Percentiles rank a stretch among this genome's conserved stretches.
These are phyloP conservation scores for Acipenser ruthenus DNA, from an alignment of 2,797 vertebrate species.

Conservation along the genomic window DNA sequence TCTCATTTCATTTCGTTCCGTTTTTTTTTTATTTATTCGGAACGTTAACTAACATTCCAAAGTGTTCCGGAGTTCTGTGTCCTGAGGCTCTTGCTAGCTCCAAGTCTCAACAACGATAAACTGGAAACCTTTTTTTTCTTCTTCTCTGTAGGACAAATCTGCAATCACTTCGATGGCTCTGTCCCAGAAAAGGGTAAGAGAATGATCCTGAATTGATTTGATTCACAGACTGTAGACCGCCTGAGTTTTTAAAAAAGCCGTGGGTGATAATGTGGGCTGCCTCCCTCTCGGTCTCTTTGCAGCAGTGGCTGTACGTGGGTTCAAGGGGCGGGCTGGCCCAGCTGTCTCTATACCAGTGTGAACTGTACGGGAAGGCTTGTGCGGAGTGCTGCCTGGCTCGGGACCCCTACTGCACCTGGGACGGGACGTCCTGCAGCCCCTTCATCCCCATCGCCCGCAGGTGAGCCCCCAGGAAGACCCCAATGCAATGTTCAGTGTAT, in stretches of 20 bases:
- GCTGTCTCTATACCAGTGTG: constrained; percentile 73
- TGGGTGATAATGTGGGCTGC: not conserved
- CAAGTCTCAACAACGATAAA: not conserved
- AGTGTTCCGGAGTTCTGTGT: too few species aligned
- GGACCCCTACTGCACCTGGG: constrained; percentile 84
- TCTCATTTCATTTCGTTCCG: too few species aligned
- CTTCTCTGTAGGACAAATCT: constrained; percentile 55
- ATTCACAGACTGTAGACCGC: constrained; percentile 24
- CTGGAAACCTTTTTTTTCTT: constrained; percentile 18
- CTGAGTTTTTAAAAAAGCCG: not conserved
- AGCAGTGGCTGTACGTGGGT: constrained; percentile 67
- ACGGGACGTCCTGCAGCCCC: constrained; percentile 65
- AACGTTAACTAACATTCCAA: too few species aligned
- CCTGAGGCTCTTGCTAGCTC: too few species aligned
- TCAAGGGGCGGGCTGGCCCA: constrained; percentile 67
- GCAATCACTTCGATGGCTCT: constrained; percentile 65
- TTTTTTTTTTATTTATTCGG: too few species aligned
- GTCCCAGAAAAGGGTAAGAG: constrained; percentile 70
- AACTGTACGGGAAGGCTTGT: constrained; percentile 74
- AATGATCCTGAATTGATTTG: constrained; percentile 6
- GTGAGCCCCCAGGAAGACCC: constrained; percentile 10
- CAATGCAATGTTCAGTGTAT: too few species aligned
- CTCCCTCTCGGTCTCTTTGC: constrained; percentile 18
- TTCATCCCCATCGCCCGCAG: constrained; percentile 55
- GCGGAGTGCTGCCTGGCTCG: constrained; percentile 76